Percentiles rank a stretch among this genome's conserved stretches.
These are phyloP conservation scores for Erebia epiphron DNA, from an alignment of 2,888 invertebrate species.

Conservation along the genomic window DNA sequence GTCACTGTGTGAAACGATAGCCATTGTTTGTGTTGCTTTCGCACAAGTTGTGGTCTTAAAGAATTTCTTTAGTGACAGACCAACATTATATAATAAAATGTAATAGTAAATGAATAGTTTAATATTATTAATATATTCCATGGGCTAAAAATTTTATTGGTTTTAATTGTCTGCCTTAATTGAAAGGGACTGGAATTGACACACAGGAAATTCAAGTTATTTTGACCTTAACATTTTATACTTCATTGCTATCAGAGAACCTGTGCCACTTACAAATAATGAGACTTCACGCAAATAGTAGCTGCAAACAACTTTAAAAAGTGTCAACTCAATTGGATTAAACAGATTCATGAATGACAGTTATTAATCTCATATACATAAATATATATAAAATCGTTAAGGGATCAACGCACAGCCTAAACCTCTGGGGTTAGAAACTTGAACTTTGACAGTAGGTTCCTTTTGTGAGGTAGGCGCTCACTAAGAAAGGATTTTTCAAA, in stretches of 20 bases:
- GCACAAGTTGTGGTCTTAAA: slow-evolving; percentile 95
- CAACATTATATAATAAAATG: slow-evolving; percentile 72
- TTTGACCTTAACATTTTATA: not conserved
- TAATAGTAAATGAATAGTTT: slow-evolving; percentile 65
- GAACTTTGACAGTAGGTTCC: no score
- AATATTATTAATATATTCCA: slow-evolving; percentile 68
- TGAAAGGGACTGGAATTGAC: not conserved
- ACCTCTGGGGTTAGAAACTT: no score
- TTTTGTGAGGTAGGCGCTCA: no score
- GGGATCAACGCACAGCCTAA: no score
- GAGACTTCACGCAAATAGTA: no score
- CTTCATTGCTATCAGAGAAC: not conserved
- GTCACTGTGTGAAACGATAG: slow-evolving; percentile 94
- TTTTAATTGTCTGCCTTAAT: slow-evolving; percentile 2
- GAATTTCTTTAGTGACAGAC: slow-evolving; percentile 90
- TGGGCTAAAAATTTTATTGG: slow-evolving; percentile 45
- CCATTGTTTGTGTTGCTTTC: slow-evolving; percentile 92
- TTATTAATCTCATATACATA: no score
- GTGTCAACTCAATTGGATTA: no score
- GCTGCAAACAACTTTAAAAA: no score
- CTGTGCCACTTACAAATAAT: no score
- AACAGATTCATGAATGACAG: no score
- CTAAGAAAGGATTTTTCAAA: no score
- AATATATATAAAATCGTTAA: no score
- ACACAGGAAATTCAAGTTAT: not conserved